Percentiles rank a stretch among this genome's conserved stretches.
Evolutionary conservation across 2,113 vertebrate genomes (phyloP).

Genomic region (Chloroceryle aenea): DNA sequence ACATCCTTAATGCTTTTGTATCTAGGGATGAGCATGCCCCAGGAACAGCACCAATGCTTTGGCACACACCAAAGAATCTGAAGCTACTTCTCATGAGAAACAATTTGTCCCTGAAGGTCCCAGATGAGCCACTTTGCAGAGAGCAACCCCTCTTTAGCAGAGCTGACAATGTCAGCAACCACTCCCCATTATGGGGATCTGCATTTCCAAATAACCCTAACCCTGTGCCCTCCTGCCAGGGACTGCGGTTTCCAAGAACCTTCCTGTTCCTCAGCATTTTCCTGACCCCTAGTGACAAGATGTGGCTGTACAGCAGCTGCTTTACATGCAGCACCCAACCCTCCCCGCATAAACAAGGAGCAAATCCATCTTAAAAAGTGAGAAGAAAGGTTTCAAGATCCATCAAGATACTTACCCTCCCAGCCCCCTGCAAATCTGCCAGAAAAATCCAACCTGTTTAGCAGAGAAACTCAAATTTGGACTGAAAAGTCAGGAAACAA

Average conservation of each 20-base stretch:
- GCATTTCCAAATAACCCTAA: not conserved
- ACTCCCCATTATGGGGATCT: not conserved
- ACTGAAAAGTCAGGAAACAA: not conserved
- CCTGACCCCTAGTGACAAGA: constrained; percentile 69
- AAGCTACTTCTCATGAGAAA: not conserved
- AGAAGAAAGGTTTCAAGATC: not conserved
- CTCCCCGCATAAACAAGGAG: not conserved
- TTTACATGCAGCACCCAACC: not conserved
- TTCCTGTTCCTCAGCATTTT: not conserved
- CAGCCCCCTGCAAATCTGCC: not conserved
- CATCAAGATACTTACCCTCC: fast-evolving
- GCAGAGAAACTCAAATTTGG: not conserved
- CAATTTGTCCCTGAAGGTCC: fast-evolving
- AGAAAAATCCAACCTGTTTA: not conserved
- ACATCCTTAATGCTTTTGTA: fast-evolving
- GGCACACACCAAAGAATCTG: not conserved
- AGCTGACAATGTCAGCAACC: not conserved
- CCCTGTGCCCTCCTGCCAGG: not conserved
- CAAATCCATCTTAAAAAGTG: not conserved
- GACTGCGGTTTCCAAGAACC: not conserved
- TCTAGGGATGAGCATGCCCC: fast-evolving
- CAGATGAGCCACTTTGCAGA: not conserved
- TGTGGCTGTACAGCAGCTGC: not conserved
- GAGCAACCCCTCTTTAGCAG: fast-evolving
- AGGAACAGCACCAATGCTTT: fast-evolving